Evolutionary conservation across 2,888 invertebrate genomes (phyloP).

Genomic region (Caenorhabditis zanzibari): DNA sequence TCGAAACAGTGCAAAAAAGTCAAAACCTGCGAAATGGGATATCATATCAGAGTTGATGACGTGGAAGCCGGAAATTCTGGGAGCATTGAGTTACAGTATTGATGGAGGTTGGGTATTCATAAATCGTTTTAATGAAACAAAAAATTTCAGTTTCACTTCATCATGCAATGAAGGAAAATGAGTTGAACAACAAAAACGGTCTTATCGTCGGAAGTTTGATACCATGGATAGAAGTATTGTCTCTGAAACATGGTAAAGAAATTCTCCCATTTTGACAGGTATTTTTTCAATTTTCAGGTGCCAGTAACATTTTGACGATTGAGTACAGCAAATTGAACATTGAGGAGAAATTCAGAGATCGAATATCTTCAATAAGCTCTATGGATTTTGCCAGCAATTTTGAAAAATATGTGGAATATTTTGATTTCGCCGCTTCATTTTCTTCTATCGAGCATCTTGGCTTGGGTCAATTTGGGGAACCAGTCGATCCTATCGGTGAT

Average conservation of each 20-base stretch:
- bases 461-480: slow-evolving; percentile 62
- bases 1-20: slow-evolving; percentile 24
- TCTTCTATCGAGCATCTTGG: slow-evolving; percentile 65
- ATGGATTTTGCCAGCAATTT: background rate
- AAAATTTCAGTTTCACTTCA: slow-evolving; percentile 30
- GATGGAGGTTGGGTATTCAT: slow-evolving; percentile 34
- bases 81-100: slow-evolving; percentile 34
- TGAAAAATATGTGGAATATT: slow-evolving; percentile 6
- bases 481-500: slow-evolving; percentile 65
- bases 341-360: slow-evolving; percentile 7
- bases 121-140: background rate
- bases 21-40: slow-evolving; percentile 41
- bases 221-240: slow-evolving; percentile 54
- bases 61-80: slow-evolving; percentile 28
- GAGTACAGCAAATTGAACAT: slow-evolving; percentile 4
- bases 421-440: slow-evolving; percentile 63
- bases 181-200: slow-evolving; percentile 45
- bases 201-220: slow-evolving; percentile 53
- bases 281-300: background rate
- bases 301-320: slow-evolving; percentile 17
- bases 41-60: slow-evolving; percentile 33
- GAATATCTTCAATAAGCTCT: background rate
- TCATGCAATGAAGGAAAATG: slow-evolving; percentile 52
- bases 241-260: slow-evolving; percentile 32
- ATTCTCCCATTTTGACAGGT: background rate